Percentiles rank a stretch among this genome's conserved stretches.
phyloP scores from a whole-genome alignment of 2,888 invertebrate species.

The Drosophila greeni region DNA sequence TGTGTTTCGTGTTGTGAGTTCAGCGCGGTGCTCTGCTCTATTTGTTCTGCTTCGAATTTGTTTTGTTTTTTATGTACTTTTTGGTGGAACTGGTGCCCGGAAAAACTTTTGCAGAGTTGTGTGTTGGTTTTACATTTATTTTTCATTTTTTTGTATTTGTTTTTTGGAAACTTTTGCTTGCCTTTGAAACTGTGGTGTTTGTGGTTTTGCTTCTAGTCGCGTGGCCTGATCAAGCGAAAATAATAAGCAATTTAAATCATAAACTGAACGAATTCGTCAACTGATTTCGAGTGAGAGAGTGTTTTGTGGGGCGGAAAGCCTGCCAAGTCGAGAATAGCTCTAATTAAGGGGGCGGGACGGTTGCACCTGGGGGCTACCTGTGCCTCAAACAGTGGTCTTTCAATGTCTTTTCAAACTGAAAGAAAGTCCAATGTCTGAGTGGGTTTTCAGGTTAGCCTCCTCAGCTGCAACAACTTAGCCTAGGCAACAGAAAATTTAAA shows the following conservation, averaged over 20 bases:
- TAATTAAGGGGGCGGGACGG: conserved; percentile 72
- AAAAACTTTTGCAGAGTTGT: conserved; percentile 59
- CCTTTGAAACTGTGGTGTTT: conserved; percentile 59
- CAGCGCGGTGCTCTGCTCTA: conserved; percentile 47
- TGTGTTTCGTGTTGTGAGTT: conserved; percentile 38
- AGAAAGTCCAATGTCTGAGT: background rate
- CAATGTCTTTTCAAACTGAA: background rate
- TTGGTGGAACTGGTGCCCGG: conserved; percentile 53
- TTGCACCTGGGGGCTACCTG: conserved; percentile 74
- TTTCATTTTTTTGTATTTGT: conserved; percentile 33
- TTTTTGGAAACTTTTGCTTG: conserved; percentile 44
- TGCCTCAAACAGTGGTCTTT: conserved; percentile 1
- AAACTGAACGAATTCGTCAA: conserved; percentile 52
- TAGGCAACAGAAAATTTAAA: conserved; percentile 57
- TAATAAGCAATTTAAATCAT: conserved; percentile 33
- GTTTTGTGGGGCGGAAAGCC: conserved; percentile 76
- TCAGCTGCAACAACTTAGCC: conserved; percentile 64
- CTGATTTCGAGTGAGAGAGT: conserved; percentile 50
- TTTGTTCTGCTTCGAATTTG: conserved; percentile 25
- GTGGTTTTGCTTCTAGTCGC: conserved; percentile 29
- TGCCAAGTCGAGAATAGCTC: conserved; percentile 80
- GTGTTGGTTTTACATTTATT: conserved; percentile 35
- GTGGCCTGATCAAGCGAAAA: conserved; percentile 35
- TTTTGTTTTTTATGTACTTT: conserved; percentile 33
- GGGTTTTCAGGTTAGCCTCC: background rate